A percentile compares a stretch with the other conserved stretches of the same genome.
Conservation (phyloP, 2,797 vertebrate genomes). For the Danio tinwini region DNA sequence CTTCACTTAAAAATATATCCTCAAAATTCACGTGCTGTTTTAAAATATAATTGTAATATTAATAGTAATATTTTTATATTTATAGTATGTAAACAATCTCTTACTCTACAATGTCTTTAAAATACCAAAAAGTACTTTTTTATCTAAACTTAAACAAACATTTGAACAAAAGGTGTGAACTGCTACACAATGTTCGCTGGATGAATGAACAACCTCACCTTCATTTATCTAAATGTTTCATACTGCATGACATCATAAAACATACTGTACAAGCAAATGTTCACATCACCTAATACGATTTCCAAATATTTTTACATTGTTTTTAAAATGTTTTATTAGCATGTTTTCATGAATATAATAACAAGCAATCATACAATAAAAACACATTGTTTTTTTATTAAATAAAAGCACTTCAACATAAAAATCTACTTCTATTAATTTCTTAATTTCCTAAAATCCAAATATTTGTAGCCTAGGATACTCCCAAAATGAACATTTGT, state of each 20-base stretch:
- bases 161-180: neutral
- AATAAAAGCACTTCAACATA: too few relatives aligned
- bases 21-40: neutral
- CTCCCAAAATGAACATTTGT: too few relatives aligned
- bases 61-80: neutral
- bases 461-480: too few relatives aligned
- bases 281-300: too few relatives aligned
- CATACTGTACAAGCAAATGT: neutral
- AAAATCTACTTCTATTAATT: too few relatives aligned
- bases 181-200: neutral
- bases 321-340: too few relatives aligned
- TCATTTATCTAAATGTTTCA: neutral
- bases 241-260: neutral
- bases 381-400: too few relatives aligned
- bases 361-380: too few relatives aligned
- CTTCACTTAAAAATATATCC: neutral
- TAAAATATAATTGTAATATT: neutral
- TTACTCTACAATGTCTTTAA: neutral
- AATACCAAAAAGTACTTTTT: neutral
- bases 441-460: too few relatives aligned
- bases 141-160: conserved; percentile 18
- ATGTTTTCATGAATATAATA: too few relatives aligned
- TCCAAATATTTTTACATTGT: too few relatives aligned
- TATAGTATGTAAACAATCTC: neutral
- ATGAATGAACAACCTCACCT: neutral